Evolutionary conservation across 1,140 invertebrate genomes (phyloP), one percentile per base, ranked within the genome.

Genomic region (Diabrotica undecimpunctata): DNA sequence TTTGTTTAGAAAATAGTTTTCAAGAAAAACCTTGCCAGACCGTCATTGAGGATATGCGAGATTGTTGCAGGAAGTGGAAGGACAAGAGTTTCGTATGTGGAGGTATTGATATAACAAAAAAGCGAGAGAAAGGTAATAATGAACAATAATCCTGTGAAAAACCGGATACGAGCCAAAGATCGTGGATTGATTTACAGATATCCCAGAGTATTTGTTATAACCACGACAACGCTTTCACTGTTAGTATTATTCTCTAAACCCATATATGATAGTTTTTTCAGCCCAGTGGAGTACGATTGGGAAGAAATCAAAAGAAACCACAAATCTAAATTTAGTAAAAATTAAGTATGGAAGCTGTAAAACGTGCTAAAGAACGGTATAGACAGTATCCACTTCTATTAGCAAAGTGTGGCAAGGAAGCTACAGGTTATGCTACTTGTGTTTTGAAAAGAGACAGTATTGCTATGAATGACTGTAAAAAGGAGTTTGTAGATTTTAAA

Each of bases 261-360:
- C 2, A 77, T 91, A n/a, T 91, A 89, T 77, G 88, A 90, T 69
- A 76, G 83, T n/a, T 87, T 86, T 66, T 74, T 85, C 53, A 37
- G 60, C 14, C 54, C 70, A 52, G 63, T 69, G 55, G 58, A 57
- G 46, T 70, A 73, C 11, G 62, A 67, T 51, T 7, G 68, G 9
- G 65, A 69, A 39, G 66, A 73, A 54, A 36, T 74, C 38, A 46
- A 54, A 55, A 67, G 57, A 65, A 67, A 36, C 5, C 65, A 67
- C 52, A 69, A 68, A 60, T 53, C 69, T 6, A 55, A 58, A 50
- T 59, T 67, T 25, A 56, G 46, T 10, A 13, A 66, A 70, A 64
- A 3, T 77, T 90, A 54, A 79, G 84, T 6, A 93, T 95, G 92
- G 92, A 94, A 77, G 84, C 91, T 37, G 89, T 93, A 6, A 83